Base-by-base conservation (phyloP, 2,888 invertebrate genomes). In the Acleris emargana region DNA sequence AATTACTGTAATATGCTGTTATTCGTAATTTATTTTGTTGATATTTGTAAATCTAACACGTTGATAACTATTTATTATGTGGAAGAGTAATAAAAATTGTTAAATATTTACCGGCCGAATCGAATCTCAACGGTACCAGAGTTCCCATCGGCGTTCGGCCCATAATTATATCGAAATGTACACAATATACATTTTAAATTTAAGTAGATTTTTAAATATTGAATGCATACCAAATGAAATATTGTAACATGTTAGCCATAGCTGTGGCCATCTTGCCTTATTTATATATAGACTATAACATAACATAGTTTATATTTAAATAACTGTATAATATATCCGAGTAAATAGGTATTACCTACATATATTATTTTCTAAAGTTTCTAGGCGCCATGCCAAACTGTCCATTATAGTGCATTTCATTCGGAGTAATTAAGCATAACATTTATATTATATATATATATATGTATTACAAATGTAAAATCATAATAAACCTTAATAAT, bases 1-100 rank as follows among this genome's bases (percentile, higher is more conserved):
- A 89, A 77, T 76, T 86, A 83, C 84, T 88, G 86, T 90, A 91
- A 87, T 88, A 89, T 90, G 84, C 91, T 91, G 91, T 91, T 91
- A 91, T 92, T 89, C 89, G 89, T 92, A 92, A 92, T 91, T 92
- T 92, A 92, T 92, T 92, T 91, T 92, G 92, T 92, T 92, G 91
- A 91, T 92, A 91, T 90, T 92, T 91, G 88, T 92, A 92, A 91
- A 91, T 90, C 91, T 90, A 89, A 89, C 90, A 90, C 90, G 92
- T 92, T 92, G 84, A 91, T 90, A 91, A 89, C 89, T 92, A 92
- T 92, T 91, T 92, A 92, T 91, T 91, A 89, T 88, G 87, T 86
- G 87, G 86, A 87, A 87, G 84, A 88, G 80, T 79, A 84, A 85
- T 83, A 82, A 83, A 89, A 91, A 88, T 91, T 91, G 91, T 92